A percentile compares a stretch with the other conserved stretches of the same genome.
These are phyloP conservation scores for Petrocephalus zakoni DNA, from an alignment of 2,113 vertebrate species.

Conservation along the genomic window DNA sequence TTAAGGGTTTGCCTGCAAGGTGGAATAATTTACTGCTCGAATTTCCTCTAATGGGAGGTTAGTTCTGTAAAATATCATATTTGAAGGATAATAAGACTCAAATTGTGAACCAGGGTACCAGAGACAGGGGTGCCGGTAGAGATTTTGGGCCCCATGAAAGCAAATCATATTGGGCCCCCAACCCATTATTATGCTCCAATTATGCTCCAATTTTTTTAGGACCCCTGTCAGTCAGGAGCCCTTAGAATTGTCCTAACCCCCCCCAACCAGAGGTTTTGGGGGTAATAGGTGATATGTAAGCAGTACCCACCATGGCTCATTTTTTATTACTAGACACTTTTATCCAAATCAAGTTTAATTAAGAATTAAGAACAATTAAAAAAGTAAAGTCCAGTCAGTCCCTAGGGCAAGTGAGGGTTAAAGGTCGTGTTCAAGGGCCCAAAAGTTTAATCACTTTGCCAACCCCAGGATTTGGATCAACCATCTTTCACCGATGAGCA, in stretches of 20 bases:
- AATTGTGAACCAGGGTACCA: neutral
- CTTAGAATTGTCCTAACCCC: no score
- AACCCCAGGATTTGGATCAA: neutral
- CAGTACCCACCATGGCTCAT: neutral
- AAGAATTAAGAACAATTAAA: neutral
- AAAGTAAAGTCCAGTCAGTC: neutral
- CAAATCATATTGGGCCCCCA: no score
- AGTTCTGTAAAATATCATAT: neutral
- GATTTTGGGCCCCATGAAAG: no score
- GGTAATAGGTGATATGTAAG: neutral
- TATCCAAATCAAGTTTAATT: neutral
- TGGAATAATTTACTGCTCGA: neutral
- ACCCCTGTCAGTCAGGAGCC: no score
- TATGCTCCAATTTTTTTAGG: no score
- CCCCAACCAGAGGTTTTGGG: neutral
- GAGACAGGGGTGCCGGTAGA: neutral
- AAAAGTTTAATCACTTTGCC: neutral
- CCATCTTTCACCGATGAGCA: neutral
- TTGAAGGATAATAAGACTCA: neutral
- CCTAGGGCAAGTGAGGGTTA: no score
- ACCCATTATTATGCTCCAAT: no score
- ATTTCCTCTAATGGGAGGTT: neutral
- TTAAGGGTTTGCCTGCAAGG: neutral
- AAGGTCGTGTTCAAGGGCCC: no score
- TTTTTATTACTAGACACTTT: neutral